Evolutionary conservation across 1,140 invertebrate genomes (phyloP), one percentile per base, ranked within the genome.

Genomic region (Orius insidiosus): DNA sequence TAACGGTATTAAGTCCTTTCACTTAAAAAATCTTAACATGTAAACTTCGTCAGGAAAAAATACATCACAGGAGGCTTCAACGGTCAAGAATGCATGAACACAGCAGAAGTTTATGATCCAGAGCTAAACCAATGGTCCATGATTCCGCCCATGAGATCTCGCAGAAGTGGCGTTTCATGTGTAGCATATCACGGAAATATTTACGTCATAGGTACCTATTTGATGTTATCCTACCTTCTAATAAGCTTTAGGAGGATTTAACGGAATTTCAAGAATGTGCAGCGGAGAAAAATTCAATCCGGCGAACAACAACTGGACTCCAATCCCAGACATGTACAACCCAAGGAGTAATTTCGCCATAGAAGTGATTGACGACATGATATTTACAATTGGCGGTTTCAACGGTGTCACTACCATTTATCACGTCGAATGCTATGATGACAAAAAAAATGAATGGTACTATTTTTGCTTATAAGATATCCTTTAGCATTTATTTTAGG

Each of bases 401-500:
- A 78, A 68, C 49, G 75, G 74, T 2, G 63, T 68, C 0, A 68
- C 66, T 0, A 78, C 86, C 0, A 87, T 88, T 14, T 83, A 78
- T 53, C 79, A 87, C 51, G 87, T 90, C 1, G 89, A 93, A 61
- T 90, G 86, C 59, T 94, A 85, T 58, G 83, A 88, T 55, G 80
- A 79, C 30, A 75, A 72, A 54, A 78, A 75, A 0, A 83, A 89
- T 56, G 80, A 87, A 63, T 94, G 85, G 85, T 76, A n/a, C n/a
- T n/a, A n/a, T n/a, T n/a, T n/a, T 44, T 51, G 19, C 41, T 39
- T n/a, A n/a, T n/a, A n/a, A n/a, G n/a, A n/a, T n/a, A n/a, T n/a
- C n/a, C n/a, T n/a, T n/a, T n/a, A n/a, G n/a, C n/a, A n/a, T n/a
- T n/a, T n/a, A n/a, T 32, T 45, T 3, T n/a, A 78, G 78, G 78